Evolutionary conservation across 2,888 invertebrate genomes (phyloP).

Genomic region (Drosophila demipolita): DNA sequence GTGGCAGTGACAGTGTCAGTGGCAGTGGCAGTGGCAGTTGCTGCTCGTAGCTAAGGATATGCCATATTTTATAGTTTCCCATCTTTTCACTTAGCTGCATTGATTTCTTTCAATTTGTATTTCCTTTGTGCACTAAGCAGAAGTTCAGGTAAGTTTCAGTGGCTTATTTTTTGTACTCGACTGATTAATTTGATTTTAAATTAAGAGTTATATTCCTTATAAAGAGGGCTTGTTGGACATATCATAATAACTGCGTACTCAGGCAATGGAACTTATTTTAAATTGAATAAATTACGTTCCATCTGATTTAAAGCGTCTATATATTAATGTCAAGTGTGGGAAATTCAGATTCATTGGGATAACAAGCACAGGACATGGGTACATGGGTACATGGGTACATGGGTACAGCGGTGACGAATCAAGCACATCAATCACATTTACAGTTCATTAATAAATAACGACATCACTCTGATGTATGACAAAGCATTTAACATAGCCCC

Average conservation of each 20-base stretch:
- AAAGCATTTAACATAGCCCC: constrained; percentile 65
- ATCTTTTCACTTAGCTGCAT: constrained; percentile 25
- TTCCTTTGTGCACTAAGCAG: constrained; percentile 21
- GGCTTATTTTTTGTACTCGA: not conserved
- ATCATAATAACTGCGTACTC: not conserved
- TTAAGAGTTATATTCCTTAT: not conserved
- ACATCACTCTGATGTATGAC: constrained; percentile 73
- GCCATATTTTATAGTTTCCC: constrained; percentile 18
- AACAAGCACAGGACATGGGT: constrained; percentile 4
- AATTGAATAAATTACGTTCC: constrained; percentile 60
- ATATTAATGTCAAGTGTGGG: constrained; percentile 60
- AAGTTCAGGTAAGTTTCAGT: not conserved
- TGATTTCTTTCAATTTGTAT: constrained; percentile 30
- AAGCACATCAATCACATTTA: constrained; percentile 76
- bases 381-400: no score
- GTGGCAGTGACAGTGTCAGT: constrained; percentile 20
- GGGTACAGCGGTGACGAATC: constrained; percentile 6
- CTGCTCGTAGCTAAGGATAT: constrained; percentile 12
- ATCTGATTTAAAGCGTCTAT: constrained; percentile 60
- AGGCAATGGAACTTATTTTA: constrained; percentile 6
- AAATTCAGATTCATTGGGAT: constrained; percentile 28
- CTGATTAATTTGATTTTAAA: not conserved
- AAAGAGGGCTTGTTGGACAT: not conserved
- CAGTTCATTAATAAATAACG: constrained; percentile 74
- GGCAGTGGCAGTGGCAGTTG: constrained; percentile 22